Evolutionary conservation across 2,113 vertebrate species (phyloP).

Genomic region (Corythornis cristatus): DNA sequence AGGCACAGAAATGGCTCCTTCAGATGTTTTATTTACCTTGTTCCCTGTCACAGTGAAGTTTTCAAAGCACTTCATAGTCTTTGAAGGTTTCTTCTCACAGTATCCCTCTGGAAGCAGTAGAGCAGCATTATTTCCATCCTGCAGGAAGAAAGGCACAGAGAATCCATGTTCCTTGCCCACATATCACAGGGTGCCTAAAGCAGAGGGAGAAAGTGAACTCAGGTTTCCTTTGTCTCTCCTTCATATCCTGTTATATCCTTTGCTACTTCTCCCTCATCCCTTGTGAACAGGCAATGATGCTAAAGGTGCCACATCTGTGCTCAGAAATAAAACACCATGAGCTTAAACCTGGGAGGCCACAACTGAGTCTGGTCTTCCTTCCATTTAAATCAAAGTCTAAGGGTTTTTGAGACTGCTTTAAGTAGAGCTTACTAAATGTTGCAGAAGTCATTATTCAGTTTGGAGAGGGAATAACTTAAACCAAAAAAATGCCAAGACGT

Average conservation of each 20-base stretch:
- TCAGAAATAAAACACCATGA: background rate
- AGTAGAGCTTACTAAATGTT: background rate
- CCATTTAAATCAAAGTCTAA: background rate
- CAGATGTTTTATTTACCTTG: background rate
- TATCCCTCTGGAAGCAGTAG: background rate
- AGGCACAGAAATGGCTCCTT: background rate
- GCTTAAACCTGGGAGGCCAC: background rate
- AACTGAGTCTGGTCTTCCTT: background rate
- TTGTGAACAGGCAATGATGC: background rate
- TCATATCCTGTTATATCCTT: background rate
- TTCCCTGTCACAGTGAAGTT: background rate
- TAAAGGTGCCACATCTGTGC: background rate
- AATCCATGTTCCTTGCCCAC: background rate
- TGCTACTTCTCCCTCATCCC: background rate
- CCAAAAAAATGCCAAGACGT: background rate
- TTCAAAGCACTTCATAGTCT: background rate
- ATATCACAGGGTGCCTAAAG: background rate
- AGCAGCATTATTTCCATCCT: background rate
- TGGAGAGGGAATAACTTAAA: background rate
- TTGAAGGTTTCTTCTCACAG: background rate
- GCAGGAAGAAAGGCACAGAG: slow-evolving; percentile 3
- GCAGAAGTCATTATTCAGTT: background rate
- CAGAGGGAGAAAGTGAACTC: background rate
- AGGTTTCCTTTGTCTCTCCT: background rate
- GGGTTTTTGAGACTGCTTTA: background rate